Percentiles rank a stretch among this genome's conserved stretches.
These are phyloP conservation scores for Clarias pachynema DNA, from an alignment of 2,797 vertebrate genomes.

Conservation along the genomic window DNA sequence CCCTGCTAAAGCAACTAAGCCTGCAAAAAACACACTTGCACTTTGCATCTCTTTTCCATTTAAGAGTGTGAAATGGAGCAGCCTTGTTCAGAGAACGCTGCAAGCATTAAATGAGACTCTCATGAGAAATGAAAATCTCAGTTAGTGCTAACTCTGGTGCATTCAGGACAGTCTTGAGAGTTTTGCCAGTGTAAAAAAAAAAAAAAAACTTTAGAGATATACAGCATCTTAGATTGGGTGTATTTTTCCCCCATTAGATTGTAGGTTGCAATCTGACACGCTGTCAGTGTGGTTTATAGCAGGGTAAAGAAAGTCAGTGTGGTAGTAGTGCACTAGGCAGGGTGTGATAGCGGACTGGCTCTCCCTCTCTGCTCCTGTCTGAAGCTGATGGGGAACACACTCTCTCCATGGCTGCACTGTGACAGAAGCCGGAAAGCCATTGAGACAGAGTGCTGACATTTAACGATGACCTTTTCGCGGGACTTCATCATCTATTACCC, in stretches of 20 bases:
- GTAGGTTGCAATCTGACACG: conserved; percentile 18
- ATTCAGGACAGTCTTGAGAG: not conserved
- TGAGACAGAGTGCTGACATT: conserved; percentile 64
- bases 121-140: conserved; percentile 39
- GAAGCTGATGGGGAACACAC: conserved; percentile 48
- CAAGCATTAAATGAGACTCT: conserved; percentile 40
- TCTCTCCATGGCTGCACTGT: conserved; percentile 37
- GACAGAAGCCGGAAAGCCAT: conserved; percentile 55
- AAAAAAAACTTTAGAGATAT: conserved; percentile 13
- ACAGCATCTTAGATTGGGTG: conserved; percentile 16
- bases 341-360: conserved; percentile 30
- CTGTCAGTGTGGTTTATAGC: conserved; percentile 14
- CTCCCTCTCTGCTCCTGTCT: conserved; percentile 35
- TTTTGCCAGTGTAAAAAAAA: not conserved
- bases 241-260: conserved; percentile 10
- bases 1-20: conserved; percentile 56
- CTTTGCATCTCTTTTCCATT: conserved; percentile 57
- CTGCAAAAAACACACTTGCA: conserved; percentile 41
- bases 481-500: conserved; percentile 61
- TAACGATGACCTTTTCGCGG: conserved; percentile 63
- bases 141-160: not conserved
- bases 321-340: conserved; percentile 22
- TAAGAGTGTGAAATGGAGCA: conserved; percentile 51
- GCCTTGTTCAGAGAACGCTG: conserved; percentile 39
- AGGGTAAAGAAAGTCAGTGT: conserved; percentile 16